Evolutionary conservation across 2,888 invertebrate species (phyloP).

Genomic region (Ornithoptera alexandrae): DNA sequence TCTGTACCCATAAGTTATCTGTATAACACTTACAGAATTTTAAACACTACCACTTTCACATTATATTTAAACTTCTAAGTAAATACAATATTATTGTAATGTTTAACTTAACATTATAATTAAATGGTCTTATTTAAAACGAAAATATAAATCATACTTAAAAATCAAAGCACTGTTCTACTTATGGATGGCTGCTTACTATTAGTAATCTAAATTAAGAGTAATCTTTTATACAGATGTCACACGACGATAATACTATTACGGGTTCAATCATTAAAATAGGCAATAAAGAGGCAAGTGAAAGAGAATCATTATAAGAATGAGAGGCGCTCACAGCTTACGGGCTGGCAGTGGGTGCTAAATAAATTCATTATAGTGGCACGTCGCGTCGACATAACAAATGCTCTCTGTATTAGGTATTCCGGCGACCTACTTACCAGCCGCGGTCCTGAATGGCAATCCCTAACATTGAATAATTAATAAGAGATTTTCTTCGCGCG

Average conservation of each 20-base stretch:
- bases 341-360: constrained; percentile 18
- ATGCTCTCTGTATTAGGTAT: constrained; percentile 29
- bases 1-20: no score
- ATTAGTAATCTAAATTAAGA: no score
- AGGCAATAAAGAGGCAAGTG: constrained; percentile 4
- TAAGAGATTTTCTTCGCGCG: constrained; percentile 29
- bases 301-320: constrained; percentile 20
- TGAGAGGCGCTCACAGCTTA: constrained; percentile 15
- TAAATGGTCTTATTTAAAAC: no score
- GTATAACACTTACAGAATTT: no score
- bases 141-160: no score
- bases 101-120: no score
- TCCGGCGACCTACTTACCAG: constrained; percentile 33
- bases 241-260: background rate
- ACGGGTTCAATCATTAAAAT: background rate
- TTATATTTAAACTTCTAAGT: no score
- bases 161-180: no score
- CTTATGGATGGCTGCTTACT: no score
- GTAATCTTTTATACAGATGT: no score
- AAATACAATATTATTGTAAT: no score
- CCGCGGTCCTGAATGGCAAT: constrained; percentile 26
- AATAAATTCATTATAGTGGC: constrained; percentile 31
- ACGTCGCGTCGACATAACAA: constrained; percentile 25
- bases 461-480: constrained; percentile 31
- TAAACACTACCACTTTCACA: no score